Evolutionary conservation across 1,140 invertebrate species (phyloP).

Genomic region (Sarcophaga peregrina): DNA sequence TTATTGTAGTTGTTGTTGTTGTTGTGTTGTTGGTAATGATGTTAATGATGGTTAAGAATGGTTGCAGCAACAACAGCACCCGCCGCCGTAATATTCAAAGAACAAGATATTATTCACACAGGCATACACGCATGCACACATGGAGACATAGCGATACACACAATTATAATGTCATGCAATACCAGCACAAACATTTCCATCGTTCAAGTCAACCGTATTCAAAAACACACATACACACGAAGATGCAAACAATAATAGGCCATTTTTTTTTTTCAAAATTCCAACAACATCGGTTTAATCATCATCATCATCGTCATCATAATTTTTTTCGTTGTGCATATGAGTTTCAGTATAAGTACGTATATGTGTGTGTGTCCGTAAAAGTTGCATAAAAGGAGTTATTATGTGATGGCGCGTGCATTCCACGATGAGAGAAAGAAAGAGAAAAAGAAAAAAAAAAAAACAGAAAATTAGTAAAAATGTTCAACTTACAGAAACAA

Average conservation of each 20-base stretch:
- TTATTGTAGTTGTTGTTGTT: background rate
- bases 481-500: constrained; percentile 74
- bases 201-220: too few species aligned
- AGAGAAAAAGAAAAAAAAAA: constrained; percentile 22
- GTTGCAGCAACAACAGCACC: background rate
- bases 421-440: background rate
- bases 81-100: background rate
- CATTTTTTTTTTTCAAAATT: constrained; percentile 3
- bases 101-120: constrained; percentile 12
- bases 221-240: background rate
- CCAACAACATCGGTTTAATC: background rate
- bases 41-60: constrained; percentile 4
- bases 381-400: background rate
- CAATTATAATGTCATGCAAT: too few species aligned
- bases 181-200: too few species aligned
- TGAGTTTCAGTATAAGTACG: too few species aligned
- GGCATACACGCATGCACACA: background rate
- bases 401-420: constrained; percentile 5
- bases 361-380: background rate
- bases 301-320: background rate
- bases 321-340: background rate
- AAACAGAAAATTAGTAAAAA: constrained; percentile 57
- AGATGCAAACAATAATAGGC: background rate
- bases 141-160: too few species aligned
- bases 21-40: background rate